Base-by-base conservation (phyloP, 2,888 invertebrate genomes). In the Odontothrips loti region DNA sequence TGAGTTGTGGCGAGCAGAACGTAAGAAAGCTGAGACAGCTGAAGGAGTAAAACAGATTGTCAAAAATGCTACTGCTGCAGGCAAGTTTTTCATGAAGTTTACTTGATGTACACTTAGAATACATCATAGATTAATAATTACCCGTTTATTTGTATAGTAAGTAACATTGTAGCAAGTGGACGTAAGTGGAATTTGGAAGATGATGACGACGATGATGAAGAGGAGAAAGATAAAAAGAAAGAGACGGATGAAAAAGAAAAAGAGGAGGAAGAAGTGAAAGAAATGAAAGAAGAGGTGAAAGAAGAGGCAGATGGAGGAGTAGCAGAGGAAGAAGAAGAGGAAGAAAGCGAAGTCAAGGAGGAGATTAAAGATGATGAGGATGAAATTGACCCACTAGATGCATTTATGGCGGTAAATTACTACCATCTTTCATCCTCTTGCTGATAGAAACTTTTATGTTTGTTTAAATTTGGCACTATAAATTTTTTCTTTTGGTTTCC, bases 301-400 rank as follows among this genome's bases (percentile, higher is more conserved):
- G 86, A 85, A 80, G 86, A 87, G 83, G 87, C 88, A 80, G 84
- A 84, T 17, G 87, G 86, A 83, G 86, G 86, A 84, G 87, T 86
- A 86, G 93, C 92, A 84, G 92, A 92, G 86, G 90, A 88, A 79
- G 88, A 87, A 81, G 89, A 89, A 83, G 93, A 93, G 84, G 95
- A 95, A 83, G 97, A 97, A 86, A 92, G 96, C 79, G 99, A 99
- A 85, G 85, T 80, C 83, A 84, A 34, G 82, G 83, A 83, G n/a
- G 85, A 83, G 17, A 83, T 84, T 79, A 87, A 88, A 79, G 88
- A 87, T 81, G 90, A 89, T 83, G 93, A 93, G 84, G 95, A 95
- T 83, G 97, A 97, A 86, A 92, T 96, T 79, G 99, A 99, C 89
- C 95, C 99, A 0, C 89, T 99, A 47, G 99, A 99, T 90, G 99